Base-by-base conservation (phyloP, 1,140 invertebrate genomes). In the Orius laevigatus region DNA sequence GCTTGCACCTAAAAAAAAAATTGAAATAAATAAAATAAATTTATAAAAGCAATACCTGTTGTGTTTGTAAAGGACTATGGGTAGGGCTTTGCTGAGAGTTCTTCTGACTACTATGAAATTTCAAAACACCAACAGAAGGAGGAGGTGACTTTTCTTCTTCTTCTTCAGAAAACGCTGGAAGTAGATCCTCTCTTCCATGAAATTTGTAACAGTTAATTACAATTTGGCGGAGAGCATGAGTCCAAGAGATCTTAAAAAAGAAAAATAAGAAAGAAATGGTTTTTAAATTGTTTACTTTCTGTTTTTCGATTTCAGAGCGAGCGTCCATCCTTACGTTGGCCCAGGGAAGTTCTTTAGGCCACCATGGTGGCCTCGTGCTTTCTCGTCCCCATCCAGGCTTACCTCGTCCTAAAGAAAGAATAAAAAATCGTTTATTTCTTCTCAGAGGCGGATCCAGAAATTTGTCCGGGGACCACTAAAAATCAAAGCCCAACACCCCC, bases 121-220 rank as follows among this genome's bases (percentile, higher is more conserved):
- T 75, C 66, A 76, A 66, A 55, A 78, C 75, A 56, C 73, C 72
- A 62, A 79, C 72, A 69, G 76, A 71, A 15, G 40, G 41, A 32
- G 50, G 45, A 11, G 40, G 40, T n/a, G 16, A 35, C 42, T 43
- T 43, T 12, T 86, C 85, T 48, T 90, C 86, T 40, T 91, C 84
- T 46, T 93, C 88, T 60, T 94, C 91, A 49, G 74, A 84, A 68
- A 96, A 95, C 12, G 87, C 87, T 4, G 92, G 92, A 53, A 97
- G 67, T 31, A 97, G 71, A 66, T 97, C 93, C 68, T 96, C 91
- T 56, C 93, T 73, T 1, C 89, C 90, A 68, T 97, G 93, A 68
- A 90, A 94, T 70, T 93, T 94, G 69, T 97, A 97, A 68, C 93
- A 97, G 68, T 96, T 96, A 60, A 94, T 90, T 36, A 97, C 92